A percentile compares a stretch with the other conserved stretches of the same genome.
Evolutionary conservation across 2,888 invertebrate genomes (phyloP).

Genomic region (Clanis bilineata): DNA sequence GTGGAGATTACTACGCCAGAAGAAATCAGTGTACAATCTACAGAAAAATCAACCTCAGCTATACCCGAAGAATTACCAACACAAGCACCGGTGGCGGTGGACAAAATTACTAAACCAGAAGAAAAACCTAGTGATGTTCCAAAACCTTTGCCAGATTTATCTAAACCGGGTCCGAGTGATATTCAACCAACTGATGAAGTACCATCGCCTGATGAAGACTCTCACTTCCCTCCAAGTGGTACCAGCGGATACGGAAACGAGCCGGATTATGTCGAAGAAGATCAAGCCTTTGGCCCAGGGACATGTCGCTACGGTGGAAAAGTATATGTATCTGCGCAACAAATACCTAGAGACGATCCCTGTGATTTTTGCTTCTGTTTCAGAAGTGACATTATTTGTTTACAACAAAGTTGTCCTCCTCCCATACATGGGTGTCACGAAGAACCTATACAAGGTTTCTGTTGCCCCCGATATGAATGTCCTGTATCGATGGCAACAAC

Average conservation of each 20-base stretch:
- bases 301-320: slow-evolving; percentile 96
- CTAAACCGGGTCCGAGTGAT: slow-evolving; percentile 54
- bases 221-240: slow-evolving; percentile 62
- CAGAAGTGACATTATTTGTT: slow-evolving; percentile 96
- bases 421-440: slow-evolving; percentile 96
- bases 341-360: slow-evolving; percentile 96
- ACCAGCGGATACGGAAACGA: slow-evolving; percentile 72
- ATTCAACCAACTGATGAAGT: slow-evolving; percentile 59
- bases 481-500: slow-evolving; percentile 93
- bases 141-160: slow-evolving; percentile 45
- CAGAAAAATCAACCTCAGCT: slow-evolving; percentile 24
- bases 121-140: slow-evolving; percentile 40
- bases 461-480: slow-evolving; percentile 97
- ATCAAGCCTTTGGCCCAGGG: slow-evolving; percentile 92
- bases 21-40: slow-evolving; percentile 22
- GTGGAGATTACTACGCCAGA: slow-evolving; percentile 29
- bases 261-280: slow-evolving; percentile 89
- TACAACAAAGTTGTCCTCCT: slow-evolving; percentile 97
- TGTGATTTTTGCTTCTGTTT: slow-evolving; percentile 99
- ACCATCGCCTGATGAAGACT: slow-evolving; percentile 58
- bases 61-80: slow-evolving; percentile 28
- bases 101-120: slow-evolving; percentile 49
- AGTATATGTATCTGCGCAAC: slow-evolving; percentile 96
- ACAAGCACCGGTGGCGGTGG: slow-evolving; percentile 35
- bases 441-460: slow-evolving; percentile 96